Evolutionary conservation across 2,113 vertebrate genomes (phyloP), one percentile per base, ranked within the genome.

Genomic region (Pungitius pungitius): DNA sequence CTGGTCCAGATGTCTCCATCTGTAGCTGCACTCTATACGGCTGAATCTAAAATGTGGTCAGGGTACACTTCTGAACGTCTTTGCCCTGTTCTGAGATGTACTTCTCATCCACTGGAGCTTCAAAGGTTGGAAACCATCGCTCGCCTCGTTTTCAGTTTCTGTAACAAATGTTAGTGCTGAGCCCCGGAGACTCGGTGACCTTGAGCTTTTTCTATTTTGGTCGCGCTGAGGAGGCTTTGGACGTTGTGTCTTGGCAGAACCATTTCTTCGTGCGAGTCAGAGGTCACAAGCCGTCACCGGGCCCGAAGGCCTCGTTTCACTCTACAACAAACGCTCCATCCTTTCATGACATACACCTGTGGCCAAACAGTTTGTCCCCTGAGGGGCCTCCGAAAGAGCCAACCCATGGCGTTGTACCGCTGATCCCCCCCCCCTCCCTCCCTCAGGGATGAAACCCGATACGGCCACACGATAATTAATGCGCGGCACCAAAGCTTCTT

Each of bases 391-490:
- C 33, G 6, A 7, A n/a, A 7, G 33, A 6, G 33, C 4, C 3
- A 35, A 35, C 4, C 51, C 60, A 42, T 83, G 82, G 90, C 86
- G 85, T 87, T 86, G 83, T 63, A 85, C 74, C 30, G 40, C 40
- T 57, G 79, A 90, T 90, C 83, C 72, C 51, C 62, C 84, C 74
- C 80, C 54, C 30, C 30, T 30, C 30, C 30, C 30, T 30, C 30
- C 30, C 30, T 5, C 30, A 30, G 30, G 72, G 68, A 82, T 83
- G 87, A 90, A 92, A 86, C 81, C 72, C 22, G 81, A 90, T 88
- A 89, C 42, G 35, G 69, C 85, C 84, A 68, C 73, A 77, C 26
- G 52, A 73, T 87, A 91, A 92, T 93, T 90, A 90, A 90, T 91
- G 73, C 45, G 65, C 35, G 0, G 64, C 64, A 68, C 69, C 66